Percentiles rank a stretch among this genome's conserved stretches.
These are phyloP conservation scores for Mythimna ferrago DNA, from an alignment of 2,888 invertebrate genomes.

Conservation along the genomic window DNA sequence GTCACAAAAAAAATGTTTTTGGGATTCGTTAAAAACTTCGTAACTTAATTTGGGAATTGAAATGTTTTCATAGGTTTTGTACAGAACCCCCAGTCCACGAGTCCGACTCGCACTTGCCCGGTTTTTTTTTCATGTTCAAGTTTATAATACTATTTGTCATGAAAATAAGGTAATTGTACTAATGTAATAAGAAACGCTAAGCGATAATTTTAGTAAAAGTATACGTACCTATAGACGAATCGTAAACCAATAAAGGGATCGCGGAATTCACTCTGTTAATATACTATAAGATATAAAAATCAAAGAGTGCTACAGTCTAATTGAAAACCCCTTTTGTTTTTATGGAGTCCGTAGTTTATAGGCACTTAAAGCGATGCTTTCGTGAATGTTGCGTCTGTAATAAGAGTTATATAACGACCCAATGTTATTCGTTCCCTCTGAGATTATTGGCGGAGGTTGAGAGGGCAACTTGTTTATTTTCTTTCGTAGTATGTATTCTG, in stretches of 20 bases:
- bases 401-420: conserved; percentile 68
- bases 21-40: too few species aligned
- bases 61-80: too few species aligned
- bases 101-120: too few species aligned
- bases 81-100: too few species aligned
- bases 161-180: too few species aligned
- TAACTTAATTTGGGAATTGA: too few species aligned
- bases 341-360: conserved; percentile 70
- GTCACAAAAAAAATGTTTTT: too few species aligned
- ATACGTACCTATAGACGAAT: conserved; percentile 7
- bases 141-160: too few species aligned
- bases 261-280: conserved; percentile 52
- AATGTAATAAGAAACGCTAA: not conserved
- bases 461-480: conserved; percentile 87
- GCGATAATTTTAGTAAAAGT: not conserved
- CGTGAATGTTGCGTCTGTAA: conserved; percentile 68
- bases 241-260: conserved; percentile 35
- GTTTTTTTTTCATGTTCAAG: too few species aligned
- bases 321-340: conserved; percentile 71
- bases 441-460: conserved; percentile 82
- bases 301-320: conserved; percentile 70
- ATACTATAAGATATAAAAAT: conserved; percentile 63
- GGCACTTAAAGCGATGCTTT: conserved; percentile 75
- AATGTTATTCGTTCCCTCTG: conserved; percentile 72
- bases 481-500: conserved; percentile 80